Conservation (phyloP, 2,113 vertebrate genomes). For the Natator depressus region DNA sequence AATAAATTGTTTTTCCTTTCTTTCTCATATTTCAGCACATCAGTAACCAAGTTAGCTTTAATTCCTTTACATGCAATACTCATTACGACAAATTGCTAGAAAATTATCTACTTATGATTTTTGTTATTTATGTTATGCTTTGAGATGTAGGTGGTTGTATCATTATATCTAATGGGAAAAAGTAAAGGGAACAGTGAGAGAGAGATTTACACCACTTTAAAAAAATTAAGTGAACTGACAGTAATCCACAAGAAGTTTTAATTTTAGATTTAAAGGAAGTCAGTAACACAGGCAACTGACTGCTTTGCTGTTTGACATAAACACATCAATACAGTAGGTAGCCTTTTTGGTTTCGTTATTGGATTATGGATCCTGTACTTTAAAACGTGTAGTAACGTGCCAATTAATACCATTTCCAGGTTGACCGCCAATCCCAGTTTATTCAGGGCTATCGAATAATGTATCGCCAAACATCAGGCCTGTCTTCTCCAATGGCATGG, state of each 20-base stretch:
- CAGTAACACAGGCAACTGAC: background rate
- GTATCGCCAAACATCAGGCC: constrained; percentile 92
- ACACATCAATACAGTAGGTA: background rate
- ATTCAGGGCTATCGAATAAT: constrained; percentile 97
- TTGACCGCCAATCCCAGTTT: constrained; percentile 97
- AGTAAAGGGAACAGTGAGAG: background rate
- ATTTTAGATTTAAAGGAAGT: background rate
- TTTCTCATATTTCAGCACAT: constrained; percentile 44
- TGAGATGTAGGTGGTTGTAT: constrained; percentile 17
- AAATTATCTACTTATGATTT: constrained; percentile 11
- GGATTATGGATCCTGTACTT: background rate
- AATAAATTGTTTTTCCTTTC: constrained; percentile 47
- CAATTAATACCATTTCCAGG: constrained; percentile 75
- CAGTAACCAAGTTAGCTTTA: constrained; percentile 57
- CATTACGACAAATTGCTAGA: background rate
- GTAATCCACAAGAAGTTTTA: background rate
- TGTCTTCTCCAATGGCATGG: constrained; percentile 86
- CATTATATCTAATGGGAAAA: background rate
- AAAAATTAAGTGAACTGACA: background rate
- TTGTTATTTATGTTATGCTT: constrained; percentile 21
- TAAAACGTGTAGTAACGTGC: rapidly evolving
- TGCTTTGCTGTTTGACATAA: background rate
- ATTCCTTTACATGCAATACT: constrained; percentile 24
- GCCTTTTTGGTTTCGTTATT: background rate
- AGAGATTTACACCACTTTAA: background rate